Conservation (phyloP, 1,140 invertebrate genomes). For the Mercenaria mercenaria region DNA sequence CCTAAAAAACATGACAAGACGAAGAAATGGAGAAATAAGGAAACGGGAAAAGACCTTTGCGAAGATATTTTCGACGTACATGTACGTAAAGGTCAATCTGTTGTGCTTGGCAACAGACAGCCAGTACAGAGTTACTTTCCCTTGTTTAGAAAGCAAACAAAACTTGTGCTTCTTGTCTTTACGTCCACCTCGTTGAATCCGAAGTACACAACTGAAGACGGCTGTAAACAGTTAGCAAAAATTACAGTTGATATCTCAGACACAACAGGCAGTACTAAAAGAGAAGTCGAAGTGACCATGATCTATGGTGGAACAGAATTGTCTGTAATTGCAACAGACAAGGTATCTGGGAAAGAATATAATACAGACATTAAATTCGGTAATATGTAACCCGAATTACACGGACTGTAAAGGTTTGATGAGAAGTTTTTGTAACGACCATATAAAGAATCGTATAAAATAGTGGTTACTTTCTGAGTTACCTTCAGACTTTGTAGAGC, state of each 20-base stretch:
- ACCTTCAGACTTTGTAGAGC: no score
- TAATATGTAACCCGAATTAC: neutral
- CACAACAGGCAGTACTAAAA: neutral
- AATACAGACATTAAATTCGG: conserved; percentile 21
- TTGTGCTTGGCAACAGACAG: neutral
- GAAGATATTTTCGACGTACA: conserved; percentile 45
- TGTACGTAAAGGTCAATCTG: conserved; percentile 36
- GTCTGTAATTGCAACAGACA: conserved; percentile 17
- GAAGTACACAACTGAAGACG: conserved; percentile 30
- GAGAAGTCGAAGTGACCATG: conserved; percentile 39
- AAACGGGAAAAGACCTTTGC: conserved; percentile 22
- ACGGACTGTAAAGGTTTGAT: no score
- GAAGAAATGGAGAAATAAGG: conserved; percentile 46
- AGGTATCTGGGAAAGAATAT: conserved; percentile 19
- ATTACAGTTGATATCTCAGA: conserved; percentile 33
- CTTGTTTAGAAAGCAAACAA: conserved; percentile 27
- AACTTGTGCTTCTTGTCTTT: neutral
- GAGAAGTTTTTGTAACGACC: no score
- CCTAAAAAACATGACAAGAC: conserved; percentile 25
- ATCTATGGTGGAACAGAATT: conserved; percentile 57
- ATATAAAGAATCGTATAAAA: no score
- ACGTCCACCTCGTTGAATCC: neutral
- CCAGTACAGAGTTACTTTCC: conserved; percentile 10
- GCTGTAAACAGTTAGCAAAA: conserved; percentile 1
- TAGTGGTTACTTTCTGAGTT: no score